Percentiles rank a stretch among this genome's conserved stretches.
These are phyloP conservation scores for Pagetopsis macropterus DNA, from an alignment of 2,797 vertebrate genomes.

Conservation along the genomic window DNA sequence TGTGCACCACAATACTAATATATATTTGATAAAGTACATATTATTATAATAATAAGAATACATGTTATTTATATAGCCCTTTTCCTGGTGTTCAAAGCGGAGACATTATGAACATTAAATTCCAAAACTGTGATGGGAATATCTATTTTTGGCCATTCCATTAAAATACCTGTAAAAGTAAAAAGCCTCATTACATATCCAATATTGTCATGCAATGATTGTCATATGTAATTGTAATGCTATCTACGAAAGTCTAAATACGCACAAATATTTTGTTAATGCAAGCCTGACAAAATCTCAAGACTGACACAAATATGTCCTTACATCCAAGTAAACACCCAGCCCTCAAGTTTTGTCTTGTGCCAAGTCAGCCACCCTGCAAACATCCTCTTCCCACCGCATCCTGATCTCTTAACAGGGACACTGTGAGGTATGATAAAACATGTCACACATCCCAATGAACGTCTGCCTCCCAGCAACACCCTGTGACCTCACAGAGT, in stretches of 20 bases:
- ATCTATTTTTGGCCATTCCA: not conserved
- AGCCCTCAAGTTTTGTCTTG: conserved; percentile 14
- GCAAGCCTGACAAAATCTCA: not conserved
- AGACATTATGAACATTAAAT: no score
- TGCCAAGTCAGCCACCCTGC: conserved; percentile 49
- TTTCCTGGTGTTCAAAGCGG: no score
- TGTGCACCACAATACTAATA: not conserved
- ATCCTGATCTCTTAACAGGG: conserved; percentile 49
- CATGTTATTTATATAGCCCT: no score
- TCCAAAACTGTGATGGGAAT: not conserved
- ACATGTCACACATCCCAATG: conserved; percentile 9
- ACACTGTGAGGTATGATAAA: conserved; percentile 35
- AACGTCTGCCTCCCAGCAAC: conserved; percentile 2
- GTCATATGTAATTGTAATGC: no score
- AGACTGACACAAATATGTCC: not conserved
- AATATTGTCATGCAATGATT: not conserved
- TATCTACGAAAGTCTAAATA: no score
- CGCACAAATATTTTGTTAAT: no score
- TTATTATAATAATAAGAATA: not conserved
- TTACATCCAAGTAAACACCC: not conserved
- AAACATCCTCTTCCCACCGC: conserved; percentile 59
- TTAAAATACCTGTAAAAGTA: not conserved
- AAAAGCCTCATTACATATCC: not conserved
- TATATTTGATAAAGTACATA: not conserved
- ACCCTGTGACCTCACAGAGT: conserved; percentile 16